Conservation (phyloP, 2,888 invertebrate species). For the Zygogramma bicolorata region DNA sequence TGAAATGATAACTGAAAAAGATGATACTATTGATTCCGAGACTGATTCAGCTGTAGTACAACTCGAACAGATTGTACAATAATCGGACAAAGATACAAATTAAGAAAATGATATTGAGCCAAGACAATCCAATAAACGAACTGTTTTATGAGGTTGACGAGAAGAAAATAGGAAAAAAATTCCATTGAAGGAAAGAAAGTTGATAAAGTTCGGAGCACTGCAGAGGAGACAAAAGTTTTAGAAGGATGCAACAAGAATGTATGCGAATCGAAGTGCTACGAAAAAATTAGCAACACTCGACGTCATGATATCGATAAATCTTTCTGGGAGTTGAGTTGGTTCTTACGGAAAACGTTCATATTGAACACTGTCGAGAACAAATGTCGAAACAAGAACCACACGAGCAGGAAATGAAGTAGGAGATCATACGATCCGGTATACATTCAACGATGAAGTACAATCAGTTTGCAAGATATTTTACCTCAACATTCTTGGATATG, state of each 20-base stretch:
- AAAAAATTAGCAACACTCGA: neutral
- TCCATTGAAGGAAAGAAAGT: neutral
- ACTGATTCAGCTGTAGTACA: too few species aligned
- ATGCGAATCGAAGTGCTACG: neutral
- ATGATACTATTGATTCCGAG: too few species aligned
- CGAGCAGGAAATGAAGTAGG: neutral
- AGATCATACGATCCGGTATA: neutral
- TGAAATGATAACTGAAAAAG: too few species aligned
- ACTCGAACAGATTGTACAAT: too few species aligned
- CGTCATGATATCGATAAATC: too few species aligned
- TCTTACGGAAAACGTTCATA: neutral
- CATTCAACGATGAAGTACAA: neutral
- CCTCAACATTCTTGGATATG: neutral
- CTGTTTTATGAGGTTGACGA: too few species aligned
- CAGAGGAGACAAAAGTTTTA: neutral
- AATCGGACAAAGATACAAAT: too few species aligned
- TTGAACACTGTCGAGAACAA: neutral
- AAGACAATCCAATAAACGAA: too few species aligned
- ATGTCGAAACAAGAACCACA: neutral
- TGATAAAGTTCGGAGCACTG: neutral
- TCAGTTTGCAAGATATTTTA: too few species aligned
- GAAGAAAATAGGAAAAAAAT: neutral
- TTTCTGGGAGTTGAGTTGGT: neutral
- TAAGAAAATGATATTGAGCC: too few species aligned
- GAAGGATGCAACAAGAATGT: neutral